Percentiles rank a stretch among this genome's conserved stretches.
These are phyloP conservation scores for Caloenas nicobarica DNA, from an alignment of 2,113 vertebrate genomes.

Conservation along the genomic window DNA sequence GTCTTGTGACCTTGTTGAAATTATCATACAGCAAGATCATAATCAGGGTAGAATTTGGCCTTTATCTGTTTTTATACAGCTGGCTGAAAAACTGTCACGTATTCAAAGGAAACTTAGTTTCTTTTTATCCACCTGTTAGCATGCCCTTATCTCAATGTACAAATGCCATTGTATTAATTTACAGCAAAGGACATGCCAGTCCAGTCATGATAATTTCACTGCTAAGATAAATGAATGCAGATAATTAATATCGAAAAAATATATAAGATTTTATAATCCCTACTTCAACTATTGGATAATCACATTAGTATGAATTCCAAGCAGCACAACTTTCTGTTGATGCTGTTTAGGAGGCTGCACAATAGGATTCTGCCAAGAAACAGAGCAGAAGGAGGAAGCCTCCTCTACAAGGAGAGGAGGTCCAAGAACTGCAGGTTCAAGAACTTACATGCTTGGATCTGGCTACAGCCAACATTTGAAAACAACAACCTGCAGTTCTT, in stretches of 20 bases:
- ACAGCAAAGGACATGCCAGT: background rate
- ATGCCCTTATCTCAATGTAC: background rate
- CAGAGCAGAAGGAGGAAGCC: background rate
- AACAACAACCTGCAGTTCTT: background rate
- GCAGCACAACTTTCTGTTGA: background rate
- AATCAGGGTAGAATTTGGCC: background rate
- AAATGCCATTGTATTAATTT: background rate
- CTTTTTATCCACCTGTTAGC: background rate
- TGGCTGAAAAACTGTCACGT: background rate
- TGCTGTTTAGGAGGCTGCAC: background rate
- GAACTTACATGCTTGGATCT: background rate
- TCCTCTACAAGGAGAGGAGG: background rate
- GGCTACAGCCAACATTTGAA: background rate
- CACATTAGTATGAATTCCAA: background rate
- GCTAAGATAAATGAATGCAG: background rate
- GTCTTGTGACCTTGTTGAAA: background rate
- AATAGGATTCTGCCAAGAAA: background rate
- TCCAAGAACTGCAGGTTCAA: background rate
- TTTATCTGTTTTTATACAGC: background rate
- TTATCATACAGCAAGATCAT: background rate
- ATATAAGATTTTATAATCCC: background rate
- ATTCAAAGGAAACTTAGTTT: background rate
- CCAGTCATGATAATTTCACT: background rate
- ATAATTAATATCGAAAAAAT: background rate
- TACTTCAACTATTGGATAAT: background rate